Base-by-base conservation (phyloP, 2,888 invertebrate genomes). In the Ectemnius cavifrons region DNA sequence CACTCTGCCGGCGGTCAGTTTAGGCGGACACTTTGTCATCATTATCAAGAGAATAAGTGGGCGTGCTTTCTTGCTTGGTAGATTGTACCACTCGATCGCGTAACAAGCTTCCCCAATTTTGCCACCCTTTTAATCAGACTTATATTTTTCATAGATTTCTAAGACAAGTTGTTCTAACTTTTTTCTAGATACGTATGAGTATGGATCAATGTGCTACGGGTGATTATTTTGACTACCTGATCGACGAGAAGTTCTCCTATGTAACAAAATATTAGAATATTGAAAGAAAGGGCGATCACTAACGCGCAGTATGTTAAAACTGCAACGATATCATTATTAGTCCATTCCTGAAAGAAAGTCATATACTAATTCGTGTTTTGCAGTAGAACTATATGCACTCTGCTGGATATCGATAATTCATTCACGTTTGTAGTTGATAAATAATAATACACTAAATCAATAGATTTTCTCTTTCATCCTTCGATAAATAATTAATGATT, bases 221-320 rank as follows among this genome's bases (percentile, higher is more conserved):
- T 37, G n/a, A 1, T 18, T 20, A 14, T 20, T 16, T 0, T 1
- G 20, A 8, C 11, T 76, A 85, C 85, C 76, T 85, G 80, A 28
- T 76, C 78, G 2, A 81, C 75, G 8, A 85, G 79, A 74, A 75
- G 77, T 64, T 85, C 85, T 0, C 86, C 85, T 16, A 86, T 83
- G 67, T 82, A 85, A 64, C 77, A 83, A 52, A 77, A 77, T 74
- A 82, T 82, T 14, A 81, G 67, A 47, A 81, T 67, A 37, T 78
- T 82, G 63, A 81, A 79, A 46, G 56, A 71, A 57, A 79, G 71
- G 1, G 81, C 78, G 6, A 68, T 20, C 20, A 82, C 14, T 1
- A 83, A 45, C 6, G 68, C 5, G 16, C 67, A 46, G 27, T 80
- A 83, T 1, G 81, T 83, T 18, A 77, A 49, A 57, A 75, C 71